Evolutionary conservation across 2,113 vertebrate genomes (phyloP), one percentile per base, ranked within the genome.

Genomic region (Myotis lucifugus): DNA sequence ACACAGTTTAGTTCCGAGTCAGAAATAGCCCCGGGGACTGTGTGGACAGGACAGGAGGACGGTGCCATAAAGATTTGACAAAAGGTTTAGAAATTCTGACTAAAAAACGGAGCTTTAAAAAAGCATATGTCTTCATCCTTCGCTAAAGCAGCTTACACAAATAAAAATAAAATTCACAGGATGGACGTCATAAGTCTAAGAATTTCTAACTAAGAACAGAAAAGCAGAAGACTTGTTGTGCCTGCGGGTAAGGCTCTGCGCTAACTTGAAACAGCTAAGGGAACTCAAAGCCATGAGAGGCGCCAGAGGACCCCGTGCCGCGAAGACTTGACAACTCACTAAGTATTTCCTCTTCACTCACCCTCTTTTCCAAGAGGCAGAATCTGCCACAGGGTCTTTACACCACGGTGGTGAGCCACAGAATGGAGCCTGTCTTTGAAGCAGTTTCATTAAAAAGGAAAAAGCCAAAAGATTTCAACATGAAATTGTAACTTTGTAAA

Each of bases 401-500:
- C 13, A 40, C 12, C 8, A 93, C 29, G 19, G 15, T 67, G 66
- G 72, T 37, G 34, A 86, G 23, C 23, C 50, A 70, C 27, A 14
- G 37, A 84, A 54, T 50, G 54, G 23, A 73, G 81, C 17, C 40
- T 69, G 17, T 67, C 85, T 85, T 92, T 92, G 50, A 88, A 90
- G 56, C 3, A 92, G n/a, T 81, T 85, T 93, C 46, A 56, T 82
- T 85, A 88, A 73, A 85, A 92, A 88, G 13, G 34, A 94, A 81
- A 95, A 88, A 64, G 50, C 8, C 34, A 92, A 61, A 59, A 76
- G n/a, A n/a, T 59, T 93, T 94, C 73, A 37, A 67, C 54, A 27
- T 48, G n/a, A 93, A 96, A 85, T 56, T 81, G 23, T 64, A 88
- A 61, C 56, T 85, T 61, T 66, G 32, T 84, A 87, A 79, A 95